Percentiles rank a stretch among this genome's conserved stretches.
Conservation (phyloP, 2,113 vertebrate genomes). For the Sorex araneus region DNA sequence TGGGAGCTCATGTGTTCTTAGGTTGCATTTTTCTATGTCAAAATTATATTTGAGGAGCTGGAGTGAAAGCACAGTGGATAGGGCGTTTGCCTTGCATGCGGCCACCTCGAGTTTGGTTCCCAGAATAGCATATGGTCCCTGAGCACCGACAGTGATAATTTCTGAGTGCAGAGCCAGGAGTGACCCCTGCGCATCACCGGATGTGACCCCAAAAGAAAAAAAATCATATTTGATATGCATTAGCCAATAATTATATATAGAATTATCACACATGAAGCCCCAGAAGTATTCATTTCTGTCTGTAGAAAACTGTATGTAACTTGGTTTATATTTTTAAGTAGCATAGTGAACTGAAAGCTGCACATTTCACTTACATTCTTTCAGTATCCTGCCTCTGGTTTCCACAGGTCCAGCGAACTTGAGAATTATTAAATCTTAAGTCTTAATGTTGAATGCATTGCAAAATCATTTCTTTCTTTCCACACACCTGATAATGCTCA, state of each 20-base stretch:
- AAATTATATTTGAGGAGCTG: too few species aligned
- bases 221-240: neutral
- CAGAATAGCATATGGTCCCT: too few species aligned
- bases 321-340: constrained; percentile 52
- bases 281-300: constrained; percentile 25
- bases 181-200: too few species aligned
- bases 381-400: constrained; percentile 1
- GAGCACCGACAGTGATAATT: too few species aligned
- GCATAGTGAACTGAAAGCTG: constrained; percentile 20
- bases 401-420: neutral
- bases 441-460: constrained; percentile 37
- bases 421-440: constrained; percentile 53
- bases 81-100: too few species aligned
- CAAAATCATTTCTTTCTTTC: neutral
- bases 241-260: constrained; percentile 11
- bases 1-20: neutral
- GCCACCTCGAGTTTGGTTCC: too few species aligned
- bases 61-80: too few species aligned
- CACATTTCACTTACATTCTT: neutral
- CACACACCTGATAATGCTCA: too few species aligned
- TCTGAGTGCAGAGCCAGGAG: too few species aligned
- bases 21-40: constrained; percentile 1
- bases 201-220: too few species aligned
- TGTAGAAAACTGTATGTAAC: neutral
- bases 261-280: neutral